A percentile compares a stretch with the other conserved stretches of the same genome.
These are phyloP conservation scores for Amblyornis subalaris DNA, from an alignment of 2,113 vertebrate species.

Conservation along the genomic window DNA sequence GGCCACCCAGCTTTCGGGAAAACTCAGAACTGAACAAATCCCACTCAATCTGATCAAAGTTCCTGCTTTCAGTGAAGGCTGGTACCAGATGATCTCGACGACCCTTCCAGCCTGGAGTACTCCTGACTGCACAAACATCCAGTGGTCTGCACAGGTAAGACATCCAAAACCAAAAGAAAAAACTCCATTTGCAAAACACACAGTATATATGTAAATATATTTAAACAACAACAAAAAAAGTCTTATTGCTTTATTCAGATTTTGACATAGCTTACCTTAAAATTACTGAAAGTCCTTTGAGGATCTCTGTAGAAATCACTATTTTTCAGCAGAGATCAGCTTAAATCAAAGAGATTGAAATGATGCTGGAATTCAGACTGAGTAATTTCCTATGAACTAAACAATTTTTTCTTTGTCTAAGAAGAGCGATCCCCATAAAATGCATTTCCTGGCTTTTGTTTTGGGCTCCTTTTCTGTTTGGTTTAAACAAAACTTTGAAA, in stretches of 20 bases:
- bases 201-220: not conserved
- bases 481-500: conserved; percentile 43
- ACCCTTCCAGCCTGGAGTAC: not conserved
- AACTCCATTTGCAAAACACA: not conserved
- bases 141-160: not conserved
- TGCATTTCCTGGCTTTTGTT: not conserved
- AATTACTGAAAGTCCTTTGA: conserved; percentile 20
- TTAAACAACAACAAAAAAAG: not conserved
- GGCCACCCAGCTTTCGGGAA: not conserved
- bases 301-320: conserved; percentile 44
- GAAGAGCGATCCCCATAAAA: conserved; percentile 35
- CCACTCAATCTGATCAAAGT: rapidly evolving
- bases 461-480: not conserved
- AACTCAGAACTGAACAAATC: not conserved
- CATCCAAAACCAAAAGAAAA: not conserved
- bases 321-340: conserved; percentile 3
- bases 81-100: not conserved
- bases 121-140: not conserved
- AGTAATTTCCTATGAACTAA: conserved; percentile 7
- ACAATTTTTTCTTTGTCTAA: conserved; percentile 27
- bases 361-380: not conserved
- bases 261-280: conserved; percentile 36
- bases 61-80: not conserved
- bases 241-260: conserved; percentile 64
- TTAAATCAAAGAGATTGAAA: conserved; percentile 43